Percentiles rank a stretch among this genome's conserved stretches.
Conservation (phyloP, 2,797 vertebrate genomes). For the Sebastes alutus region DNA sequence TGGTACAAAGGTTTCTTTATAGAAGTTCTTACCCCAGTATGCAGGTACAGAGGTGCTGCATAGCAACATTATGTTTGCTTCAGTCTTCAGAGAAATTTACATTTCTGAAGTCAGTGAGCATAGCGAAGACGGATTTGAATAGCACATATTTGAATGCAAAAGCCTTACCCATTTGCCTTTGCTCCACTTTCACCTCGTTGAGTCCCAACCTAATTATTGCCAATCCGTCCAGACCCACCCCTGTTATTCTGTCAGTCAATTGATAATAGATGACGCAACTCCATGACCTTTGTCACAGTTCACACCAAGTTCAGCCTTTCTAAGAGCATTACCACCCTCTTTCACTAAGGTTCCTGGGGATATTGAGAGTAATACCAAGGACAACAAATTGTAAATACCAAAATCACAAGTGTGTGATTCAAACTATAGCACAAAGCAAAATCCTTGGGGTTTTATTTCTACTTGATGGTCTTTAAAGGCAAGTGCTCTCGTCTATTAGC, state of each 20-base stretch:
- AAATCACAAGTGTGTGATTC: background rate
- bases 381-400: conserved; percentile 14
- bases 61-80: background rate
- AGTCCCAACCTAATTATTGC: conserved; percentile 6
- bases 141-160: conserved; percentile 63
- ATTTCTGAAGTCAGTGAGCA: conserved; percentile 16
- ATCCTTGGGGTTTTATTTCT: background rate
- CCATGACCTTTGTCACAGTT: conserved; percentile 58
- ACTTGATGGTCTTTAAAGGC: conserved; percentile 5
- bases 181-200: background rate
- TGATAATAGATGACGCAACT: conserved; percentile 31
- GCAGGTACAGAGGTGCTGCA: background rate
- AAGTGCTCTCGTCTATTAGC: background rate
- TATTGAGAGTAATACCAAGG: conserved; percentile 18
- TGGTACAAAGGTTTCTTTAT: conserved; percentile 29
- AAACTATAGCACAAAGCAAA: background rate
- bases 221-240: background rate
- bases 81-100: conserved; percentile 30
- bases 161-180: conserved; percentile 49
- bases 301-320: conserved; percentile 49
- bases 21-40: background rate
- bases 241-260: conserved; percentile 21
- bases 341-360: conserved; percentile 24
- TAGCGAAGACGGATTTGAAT: conserved; percentile 63
- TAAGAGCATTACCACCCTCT: conserved; percentile 68